Evolutionary conservation across 1,140 invertebrate genomes (phyloP).

Genomic region (Parasteatoda tepidariorum): DNA sequence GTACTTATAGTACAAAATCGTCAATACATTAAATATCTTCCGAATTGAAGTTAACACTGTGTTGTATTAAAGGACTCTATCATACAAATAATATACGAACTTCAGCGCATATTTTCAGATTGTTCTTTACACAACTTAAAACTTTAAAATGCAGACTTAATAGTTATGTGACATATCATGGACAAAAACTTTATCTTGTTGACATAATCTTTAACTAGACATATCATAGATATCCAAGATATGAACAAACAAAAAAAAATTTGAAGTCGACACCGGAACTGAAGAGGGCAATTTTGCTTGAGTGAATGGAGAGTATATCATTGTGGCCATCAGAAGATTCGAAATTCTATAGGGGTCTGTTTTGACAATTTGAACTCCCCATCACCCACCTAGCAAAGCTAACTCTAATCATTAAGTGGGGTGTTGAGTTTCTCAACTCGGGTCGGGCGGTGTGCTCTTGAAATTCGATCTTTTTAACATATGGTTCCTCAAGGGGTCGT

Average conservation of each 20-base stretch:
- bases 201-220: too few relatives aligned
- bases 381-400: constrained; percentile 10
- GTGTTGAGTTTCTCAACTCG: constrained; percentile 24
- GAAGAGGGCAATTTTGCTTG: background rate
- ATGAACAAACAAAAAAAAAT: background rate
- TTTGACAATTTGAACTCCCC: constrained; percentile 39
- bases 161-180: too few relatives aligned
- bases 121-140: too few relatives aligned
- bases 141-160: too few relatives aligned
- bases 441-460: constrained; percentile 33
- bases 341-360: constrained; percentile 24
- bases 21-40: too few relatives aligned
- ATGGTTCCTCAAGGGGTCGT: constrained; percentile 6
- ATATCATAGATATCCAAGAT: too few relatives aligned
- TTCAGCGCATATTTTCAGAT: too few relatives aligned
- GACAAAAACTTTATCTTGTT: too few relatives aligned
- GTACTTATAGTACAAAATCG: too few relatives aligned
- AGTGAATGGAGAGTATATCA: background rate
- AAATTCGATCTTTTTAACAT: constrained; percentile 56
- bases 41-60: too few relatives aligned
- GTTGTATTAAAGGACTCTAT: too few relatives aligned
- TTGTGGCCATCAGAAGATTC: constrained; percentile 5
- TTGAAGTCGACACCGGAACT: background rate
- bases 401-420: constrained; percentile 21
- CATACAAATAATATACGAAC: too few relatives aligned